phyloP scores from a whole-genome alignment of 1,140 invertebrate genomes.

The Dreissena rostriformis region DNA sequence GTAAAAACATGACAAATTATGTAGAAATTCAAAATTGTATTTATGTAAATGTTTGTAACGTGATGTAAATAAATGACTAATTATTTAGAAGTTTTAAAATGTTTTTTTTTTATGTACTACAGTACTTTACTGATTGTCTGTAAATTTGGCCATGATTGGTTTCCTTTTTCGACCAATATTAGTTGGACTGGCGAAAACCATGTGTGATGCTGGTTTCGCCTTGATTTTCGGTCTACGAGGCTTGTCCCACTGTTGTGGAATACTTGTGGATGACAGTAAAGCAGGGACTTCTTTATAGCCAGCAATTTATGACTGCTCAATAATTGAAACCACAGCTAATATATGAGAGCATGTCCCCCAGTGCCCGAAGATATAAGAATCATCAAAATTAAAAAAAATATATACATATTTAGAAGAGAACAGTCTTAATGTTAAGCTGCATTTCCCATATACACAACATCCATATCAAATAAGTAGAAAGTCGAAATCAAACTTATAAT shows the following conservation, averaged over 20 bases:
- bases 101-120: background rate
- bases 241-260: too few species aligned
- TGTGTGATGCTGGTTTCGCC: background rate
- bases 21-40: background rate
- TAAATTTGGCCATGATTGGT: background rate
- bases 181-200: too few species aligned
- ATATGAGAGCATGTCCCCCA: slow-evolving; percentile 1
- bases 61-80: background rate
- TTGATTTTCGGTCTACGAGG: background rate
- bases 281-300: slow-evolving; percentile 9
- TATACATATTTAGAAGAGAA: too few species aligned
- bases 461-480: too few species aligned
- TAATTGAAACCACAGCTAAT: background rate
- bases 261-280: background rate
- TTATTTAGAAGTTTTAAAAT: background rate
- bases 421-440: too few species aligned
- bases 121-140: background rate
- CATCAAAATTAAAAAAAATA: too few species aligned
- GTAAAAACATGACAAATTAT: background rate
- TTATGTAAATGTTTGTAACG: background rate
- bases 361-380: too few species aligned
- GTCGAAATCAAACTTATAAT: too few species aligned
- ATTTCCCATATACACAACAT: too few species aligned
- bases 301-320: too few species aligned
- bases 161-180: too few species aligned